Base-by-base conservation (phyloP, 2,797 vertebrate genomes). In the Hylomyscus alleni region DNA sequence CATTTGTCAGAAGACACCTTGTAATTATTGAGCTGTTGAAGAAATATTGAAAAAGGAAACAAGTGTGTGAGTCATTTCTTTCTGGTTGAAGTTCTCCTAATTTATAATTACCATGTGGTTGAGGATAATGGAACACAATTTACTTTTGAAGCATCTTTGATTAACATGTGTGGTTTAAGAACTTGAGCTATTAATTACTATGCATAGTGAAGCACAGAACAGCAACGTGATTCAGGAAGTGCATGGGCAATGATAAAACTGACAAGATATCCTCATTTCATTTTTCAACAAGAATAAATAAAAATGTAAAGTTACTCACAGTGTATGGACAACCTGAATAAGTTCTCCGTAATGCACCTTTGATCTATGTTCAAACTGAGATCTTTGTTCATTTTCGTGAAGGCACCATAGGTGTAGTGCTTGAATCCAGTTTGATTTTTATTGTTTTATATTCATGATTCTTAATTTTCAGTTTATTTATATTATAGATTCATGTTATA, bases 1-100 rank as follows among this genome's bases (percentile, higher is more conserved):
- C 47, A 81, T 54, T 85, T 92, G 54, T 58, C 90, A 95, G 26
- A 88, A 58, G 19, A 60, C 58, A 95, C 56, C 13, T 60, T 92
- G 58, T 85, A 96, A 93, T 96, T 93, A 94, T 80, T 73, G 87
- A 91, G 54, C 89, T 81, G 26, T 24, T 95, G 80, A 67, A 89
- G 90, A 97, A 90, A 97, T 95, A 95, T 52, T 95, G 89, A 44
- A 88, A 34, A 77, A 31, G 52, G 85, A 97, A 97, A 97, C 82
- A 96, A 92, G 24, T 52, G 20, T 82, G 65, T 81, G 89, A 94
- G 40, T 89, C 75, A 62, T 92, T 88, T 87, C 47, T 94, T 97
- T 95, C 85, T 90, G 89, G 75, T 20, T 96, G 85, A 94, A 97
- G 69, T 75, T 82, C 40, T 96, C 29, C 83, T 94, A 95, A 97